These are phyloP conservation scores for Hylia prasina DNA, from an alignment of 2,113 vertebrate species.

Conservation along the genomic window DNA sequence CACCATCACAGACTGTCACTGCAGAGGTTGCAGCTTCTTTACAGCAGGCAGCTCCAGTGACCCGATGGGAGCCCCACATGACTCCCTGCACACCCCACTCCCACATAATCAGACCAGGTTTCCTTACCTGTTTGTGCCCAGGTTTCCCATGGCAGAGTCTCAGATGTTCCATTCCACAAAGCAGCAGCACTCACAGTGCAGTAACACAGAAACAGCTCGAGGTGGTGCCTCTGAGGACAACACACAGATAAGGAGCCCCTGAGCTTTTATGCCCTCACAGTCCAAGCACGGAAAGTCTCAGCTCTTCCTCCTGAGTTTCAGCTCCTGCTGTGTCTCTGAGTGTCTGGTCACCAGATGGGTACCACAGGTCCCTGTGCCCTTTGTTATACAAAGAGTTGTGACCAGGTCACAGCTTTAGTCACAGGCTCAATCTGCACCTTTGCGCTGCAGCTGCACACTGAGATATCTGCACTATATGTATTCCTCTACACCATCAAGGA, in stretches of 20 bases:
- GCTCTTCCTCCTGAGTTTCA: not conserved
- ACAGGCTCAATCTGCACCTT: not conserved
- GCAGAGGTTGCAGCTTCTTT: too few species aligned
- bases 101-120: not conserved
- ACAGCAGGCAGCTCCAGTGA: not conserved
- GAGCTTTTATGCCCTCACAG: not conserved
- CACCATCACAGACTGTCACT: not conserved
- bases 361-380: not conserved
- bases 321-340: not conserved
- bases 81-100: not conserved
- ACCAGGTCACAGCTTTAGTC: not conserved
- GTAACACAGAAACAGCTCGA: not conserved
- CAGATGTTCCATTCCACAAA: not conserved
- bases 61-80: accelerated
- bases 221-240: not conserved
- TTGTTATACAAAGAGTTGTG: too few species aligned
- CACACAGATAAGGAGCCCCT: not conserved
- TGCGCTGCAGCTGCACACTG: not conserved
- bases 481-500: not conserved
- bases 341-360: not conserved
- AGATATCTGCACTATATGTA: not conserved
- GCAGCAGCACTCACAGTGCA: too few species aligned
- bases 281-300: not conserved
- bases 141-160: not conserved
- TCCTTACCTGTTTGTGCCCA: not conserved